These are phyloP conservation scores for Odontesthes bonariensis DNA, from an alignment of 2,113 vertebrate species.

Conservation along the genomic window DNA sequence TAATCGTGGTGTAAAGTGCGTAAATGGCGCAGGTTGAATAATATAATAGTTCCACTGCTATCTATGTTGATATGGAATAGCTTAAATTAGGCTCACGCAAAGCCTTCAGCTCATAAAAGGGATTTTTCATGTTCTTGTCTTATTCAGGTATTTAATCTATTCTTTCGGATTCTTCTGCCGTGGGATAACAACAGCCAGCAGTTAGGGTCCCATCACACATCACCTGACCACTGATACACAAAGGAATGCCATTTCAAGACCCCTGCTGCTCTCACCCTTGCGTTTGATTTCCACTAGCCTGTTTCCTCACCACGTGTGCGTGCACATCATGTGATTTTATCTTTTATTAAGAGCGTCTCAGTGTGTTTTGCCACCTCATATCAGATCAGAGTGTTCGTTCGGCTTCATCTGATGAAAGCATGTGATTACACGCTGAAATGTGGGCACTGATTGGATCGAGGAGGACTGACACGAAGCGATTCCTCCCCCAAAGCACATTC, in stretches of 20 bases:
- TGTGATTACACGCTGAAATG: constrained; percentile 27
- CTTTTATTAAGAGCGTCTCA: constrained; percentile 21
- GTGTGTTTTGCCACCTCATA: constrained; percentile 31
- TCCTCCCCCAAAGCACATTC: not conserved
- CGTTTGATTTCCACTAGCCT: not conserved
- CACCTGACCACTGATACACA: constrained; percentile 56
- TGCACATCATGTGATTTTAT: constrained; percentile 38
- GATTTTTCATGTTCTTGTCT: not conserved
- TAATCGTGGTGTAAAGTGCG: not conserved
- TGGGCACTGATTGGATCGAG: constrained; percentile 12
- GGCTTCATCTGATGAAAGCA: constrained; percentile 26
- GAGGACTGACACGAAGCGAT: not conserved
- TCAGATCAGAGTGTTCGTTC: constrained; percentile 42
- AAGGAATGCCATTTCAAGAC: constrained; percentile 49
- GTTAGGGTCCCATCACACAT: constrained; percentile 20
- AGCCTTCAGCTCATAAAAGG: not conserved
- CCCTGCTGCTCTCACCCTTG: constrained; percentile 22
- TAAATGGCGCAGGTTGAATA: not conserved
- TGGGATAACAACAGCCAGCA: constrained; percentile 14
- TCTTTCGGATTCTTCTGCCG: constrained; percentile 24
- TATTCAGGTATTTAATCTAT: constrained; percentile 3
- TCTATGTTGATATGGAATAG: not conserved
- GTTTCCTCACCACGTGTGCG: constrained; percentile 18
- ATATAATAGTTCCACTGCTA: not conserved
- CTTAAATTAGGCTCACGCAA: not conserved